Evolutionary conservation across 2,113 vertebrate genomes (phyloP).

Genomic region (Alouatta palliata): DNA sequence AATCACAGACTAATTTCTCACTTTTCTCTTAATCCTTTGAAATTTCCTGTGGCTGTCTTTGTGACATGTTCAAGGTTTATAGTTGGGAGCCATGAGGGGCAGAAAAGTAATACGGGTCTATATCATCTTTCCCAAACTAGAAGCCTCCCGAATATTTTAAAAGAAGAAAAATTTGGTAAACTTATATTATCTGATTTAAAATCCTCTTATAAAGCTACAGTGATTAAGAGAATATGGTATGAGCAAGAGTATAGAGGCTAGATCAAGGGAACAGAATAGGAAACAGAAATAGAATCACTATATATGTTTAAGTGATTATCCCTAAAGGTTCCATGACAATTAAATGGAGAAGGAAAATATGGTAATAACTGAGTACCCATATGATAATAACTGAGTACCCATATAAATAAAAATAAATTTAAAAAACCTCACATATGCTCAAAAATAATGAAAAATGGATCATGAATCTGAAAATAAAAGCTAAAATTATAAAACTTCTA

Average conservation of each 20-base stretch:
- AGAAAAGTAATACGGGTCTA: neutral
- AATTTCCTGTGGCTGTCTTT: neutral
- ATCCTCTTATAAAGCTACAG: neutral
- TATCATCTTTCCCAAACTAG: neutral
- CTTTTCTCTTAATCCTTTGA: neutral
- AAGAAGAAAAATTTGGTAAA: neutral
- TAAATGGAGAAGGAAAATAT: neutral
- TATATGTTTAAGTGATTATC: neutral
- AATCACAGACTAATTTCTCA: neutral
- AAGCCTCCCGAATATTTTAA: neutral
- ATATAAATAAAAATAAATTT: neutral
- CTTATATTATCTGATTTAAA: neutral
- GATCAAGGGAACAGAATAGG: neutral
- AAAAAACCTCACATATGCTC: neutral
- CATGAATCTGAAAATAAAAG: neutral
- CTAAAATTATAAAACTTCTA: neutral
- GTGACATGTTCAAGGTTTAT: neutral
- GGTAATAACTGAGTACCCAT: neutral
- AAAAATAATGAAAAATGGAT: neutral
- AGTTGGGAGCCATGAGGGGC: neutral
- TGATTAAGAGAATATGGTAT: neutral
- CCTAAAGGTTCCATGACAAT: neutral
- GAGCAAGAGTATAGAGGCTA: neutral
- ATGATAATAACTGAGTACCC: neutral
- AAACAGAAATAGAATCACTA: neutral